A percentile compares a stretch with the other conserved stretches of the same genome.
Evolutionary conservation across 2,113 vertebrate genomes (phyloP).

Genomic region (Vulpes ferrilata): DNA sequence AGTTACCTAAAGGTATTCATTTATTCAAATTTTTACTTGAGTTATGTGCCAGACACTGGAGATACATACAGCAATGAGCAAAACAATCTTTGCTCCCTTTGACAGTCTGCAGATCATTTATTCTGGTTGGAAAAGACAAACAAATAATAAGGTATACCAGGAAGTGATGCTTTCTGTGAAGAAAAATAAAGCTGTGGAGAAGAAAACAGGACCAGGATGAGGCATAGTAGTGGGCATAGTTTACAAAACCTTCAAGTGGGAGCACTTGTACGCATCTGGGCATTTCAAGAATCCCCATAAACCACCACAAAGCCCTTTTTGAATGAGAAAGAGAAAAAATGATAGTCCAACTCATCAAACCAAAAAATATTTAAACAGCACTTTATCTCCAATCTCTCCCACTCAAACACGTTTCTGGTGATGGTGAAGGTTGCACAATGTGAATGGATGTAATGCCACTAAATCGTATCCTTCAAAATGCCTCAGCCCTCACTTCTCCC

Average conservation of each 20-base stretch:
- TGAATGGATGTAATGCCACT: background rate
- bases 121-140: background rate
- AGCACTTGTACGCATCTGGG: background rate
- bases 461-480: background rate
- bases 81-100: background rate
- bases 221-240: no score
- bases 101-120: background rate
- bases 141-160: background rate
- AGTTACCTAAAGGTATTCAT: background rate
- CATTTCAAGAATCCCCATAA: background rate
- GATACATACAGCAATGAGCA: background rate
- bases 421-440: background rate
- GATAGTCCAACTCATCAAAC: background rate
- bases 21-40: background rate
- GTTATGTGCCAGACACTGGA: background rate
- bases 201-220: no score
- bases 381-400: background rate
- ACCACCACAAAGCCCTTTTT: background rate
- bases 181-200: background rate
- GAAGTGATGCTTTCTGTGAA: background rate
- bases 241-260: no score
- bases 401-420: background rate
- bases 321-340: background rate
- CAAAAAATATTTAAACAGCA: background rate
- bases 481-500: background rate